A percentile compares a stretch with the other conserved stretches of the same genome.
Conservation (phyloP, 1,140 invertebrate species). For the Vanessa tameamea region DNA sequence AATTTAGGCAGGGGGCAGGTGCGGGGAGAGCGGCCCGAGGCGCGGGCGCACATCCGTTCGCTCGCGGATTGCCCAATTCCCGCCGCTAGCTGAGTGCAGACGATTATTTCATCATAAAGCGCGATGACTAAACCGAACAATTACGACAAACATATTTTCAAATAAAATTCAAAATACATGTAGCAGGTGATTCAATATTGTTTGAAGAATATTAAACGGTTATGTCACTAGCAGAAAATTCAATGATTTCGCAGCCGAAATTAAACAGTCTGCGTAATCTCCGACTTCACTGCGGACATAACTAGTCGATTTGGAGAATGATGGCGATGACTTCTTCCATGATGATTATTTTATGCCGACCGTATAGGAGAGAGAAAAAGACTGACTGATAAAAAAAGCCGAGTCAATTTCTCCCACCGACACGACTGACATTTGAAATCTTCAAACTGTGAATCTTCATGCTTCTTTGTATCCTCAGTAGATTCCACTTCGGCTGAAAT, state of each 20-base stretch:
- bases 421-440: conserved; percentile 60
- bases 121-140: conserved; percentile 60
- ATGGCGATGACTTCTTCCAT: conserved; percentile 14
- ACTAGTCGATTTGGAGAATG: conserved; percentile 26
- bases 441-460: conserved; percentile 60
- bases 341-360: conserved; percentile 55
- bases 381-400: conserved; percentile 74
- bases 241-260: conserved; percentile 74
- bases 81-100: conserved; percentile 51
- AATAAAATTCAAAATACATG: conserved; percentile 30
- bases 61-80: conserved; percentile 74
- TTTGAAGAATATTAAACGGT: conserved; percentile 21
- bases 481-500: conserved; percentile 50
- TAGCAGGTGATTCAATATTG: neutral
- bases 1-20: conserved; percentile 46
- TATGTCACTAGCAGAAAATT: conserved; percentile 73
- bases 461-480: conserved; percentile 51
- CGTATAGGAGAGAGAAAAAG: conserved; percentile 81
- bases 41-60: conserved; percentile 56
- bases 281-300: conserved; percentile 74
- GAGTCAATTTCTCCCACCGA: conserved; percentile 73
- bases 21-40: conserved; percentile 34
- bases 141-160: conserved; percentile 57
- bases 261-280: conserved; percentile 71
- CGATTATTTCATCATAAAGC: conserved; percentile 63